Evolutionary conservation across 2,797 vertebrate genomes (phyloP).

Genomic region (Takifugu ocellatus): DNA sequence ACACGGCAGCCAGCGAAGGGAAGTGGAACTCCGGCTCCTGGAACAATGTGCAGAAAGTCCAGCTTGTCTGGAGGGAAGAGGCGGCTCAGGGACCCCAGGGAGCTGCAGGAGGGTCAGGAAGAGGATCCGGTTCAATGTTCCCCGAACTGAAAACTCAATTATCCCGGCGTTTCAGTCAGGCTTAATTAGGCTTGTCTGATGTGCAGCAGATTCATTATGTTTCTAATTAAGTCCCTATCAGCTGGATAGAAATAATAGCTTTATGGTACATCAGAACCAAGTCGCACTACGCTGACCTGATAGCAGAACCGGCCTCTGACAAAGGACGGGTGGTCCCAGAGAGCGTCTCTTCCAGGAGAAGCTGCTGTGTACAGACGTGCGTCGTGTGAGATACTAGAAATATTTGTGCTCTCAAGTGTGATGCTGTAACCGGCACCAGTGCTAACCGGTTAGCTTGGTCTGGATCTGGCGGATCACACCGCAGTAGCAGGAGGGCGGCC

Average conservation of each 20-base stretch:
- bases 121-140: constrained; percentile 54
- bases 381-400: not conserved
- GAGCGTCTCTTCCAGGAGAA: constrained; percentile 37
- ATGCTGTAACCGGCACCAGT: too few species aligned
- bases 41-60: constrained; percentile 34
- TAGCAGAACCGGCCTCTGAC: constrained; percentile 59
- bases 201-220: constrained; percentile 76
- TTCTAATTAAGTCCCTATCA: constrained; percentile 82
- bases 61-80: constrained; percentile 37
- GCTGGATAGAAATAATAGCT: constrained; percentile 73
- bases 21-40: constrained; percentile 36
- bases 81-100: constrained; percentile 38
- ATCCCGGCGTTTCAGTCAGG: constrained; percentile 65
- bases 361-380: not conserved
- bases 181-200: constrained; percentile 83
- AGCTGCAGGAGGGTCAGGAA: constrained; percentile 33
- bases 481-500: too few species aligned
- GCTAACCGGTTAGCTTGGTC: too few species aligned
- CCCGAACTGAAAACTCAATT: constrained; percentile 75
- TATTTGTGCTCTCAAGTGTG: too few species aligned
- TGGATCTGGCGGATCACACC: too few species aligned
- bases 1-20: constrained; percentile 36
- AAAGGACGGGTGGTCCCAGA: constrained; percentile 54
- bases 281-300: constrained; percentile 57
- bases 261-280: constrained; percentile 69